Percentiles rank a stretch among this genome's conserved stretches.
Evolutionary conservation across 2,797 vertebrate species (phyloP).

Genomic region (Loris lydekkerianus): DNA sequence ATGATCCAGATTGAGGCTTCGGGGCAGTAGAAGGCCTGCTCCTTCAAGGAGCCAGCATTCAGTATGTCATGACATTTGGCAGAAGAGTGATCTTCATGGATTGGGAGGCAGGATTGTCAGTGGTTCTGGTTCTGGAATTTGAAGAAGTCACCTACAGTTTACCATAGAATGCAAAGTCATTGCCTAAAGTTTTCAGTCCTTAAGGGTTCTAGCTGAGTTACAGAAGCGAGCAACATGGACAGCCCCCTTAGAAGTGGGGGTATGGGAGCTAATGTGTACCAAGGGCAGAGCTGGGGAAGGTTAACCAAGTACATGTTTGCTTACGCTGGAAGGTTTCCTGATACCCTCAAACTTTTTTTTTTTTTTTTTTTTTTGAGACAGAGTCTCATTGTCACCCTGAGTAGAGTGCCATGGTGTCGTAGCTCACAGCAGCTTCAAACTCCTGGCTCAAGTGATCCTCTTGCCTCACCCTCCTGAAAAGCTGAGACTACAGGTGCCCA

Average conservation of each 20-base stretch:
- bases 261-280: background rate
- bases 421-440: no score
- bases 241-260: background rate
- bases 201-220: background rate
- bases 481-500: no score
- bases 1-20: background rate
- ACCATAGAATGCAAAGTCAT: background rate
- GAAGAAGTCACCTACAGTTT: background rate
- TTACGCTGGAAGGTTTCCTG: background rate
- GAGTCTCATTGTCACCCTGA: no score
- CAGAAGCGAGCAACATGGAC: background rate
- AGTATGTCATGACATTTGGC: background rate
- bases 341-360: background rate
- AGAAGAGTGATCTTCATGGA: background rate
- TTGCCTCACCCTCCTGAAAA: no score
- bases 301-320: background rate
- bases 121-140: background rate
- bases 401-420: no score
- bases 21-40: accelerated
- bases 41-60: accelerated
- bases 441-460: no score
- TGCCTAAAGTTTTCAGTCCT: background rate
- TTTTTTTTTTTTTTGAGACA: no score
- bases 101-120: background rate
- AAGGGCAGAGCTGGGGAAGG: background rate